Percentiles rank a stretch among this genome's conserved stretches.
Evolutionary conservation across 1,140 invertebrate genomes (phyloP).

Genomic region (Pogonus chalceus): DNA sequence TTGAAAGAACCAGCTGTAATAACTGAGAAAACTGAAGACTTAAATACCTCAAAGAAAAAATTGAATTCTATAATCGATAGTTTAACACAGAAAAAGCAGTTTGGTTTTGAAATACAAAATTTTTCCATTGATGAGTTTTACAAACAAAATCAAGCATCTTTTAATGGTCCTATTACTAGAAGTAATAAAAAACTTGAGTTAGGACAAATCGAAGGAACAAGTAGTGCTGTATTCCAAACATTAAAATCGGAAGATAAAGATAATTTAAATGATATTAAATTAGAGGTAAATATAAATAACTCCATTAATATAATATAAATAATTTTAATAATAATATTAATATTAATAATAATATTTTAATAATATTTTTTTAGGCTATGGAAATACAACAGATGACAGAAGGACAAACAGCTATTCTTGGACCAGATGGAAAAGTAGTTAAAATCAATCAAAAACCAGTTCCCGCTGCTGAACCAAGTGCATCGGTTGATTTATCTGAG

Average conservation of each 20-base stretch:
- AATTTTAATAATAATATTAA: too few relatives aligned
- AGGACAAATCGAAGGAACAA: slow-evolving; percentile 8
- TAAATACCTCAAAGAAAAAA: background rate
- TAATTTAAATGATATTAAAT: slow-evolving; percentile 9
- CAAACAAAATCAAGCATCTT: background rate
- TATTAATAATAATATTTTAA: too few relatives aligned
- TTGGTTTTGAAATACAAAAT: background rate
- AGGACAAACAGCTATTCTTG: slow-evolving; percentile 43
- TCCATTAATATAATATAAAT: background rate
- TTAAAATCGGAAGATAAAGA: background rate
- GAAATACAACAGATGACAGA: slow-evolving; percentile 43
- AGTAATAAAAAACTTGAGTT: slow-evolving; percentile 3
- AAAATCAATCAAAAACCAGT: slow-evolving; percentile 24
- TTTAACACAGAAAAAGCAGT: background rate
- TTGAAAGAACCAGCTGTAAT: background rate
- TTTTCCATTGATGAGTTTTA: background rate
- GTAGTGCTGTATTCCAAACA: slow-evolving; percentile 11
- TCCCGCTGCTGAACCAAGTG: slow-evolving; percentile 17
- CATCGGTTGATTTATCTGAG: too few relatives aligned
- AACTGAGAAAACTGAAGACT: background rate
- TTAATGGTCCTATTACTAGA: background rate
- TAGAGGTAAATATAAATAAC: slow-evolving; percentile 6
- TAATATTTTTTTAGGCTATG: slow-evolving; percentile 37
- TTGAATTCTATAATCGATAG: background rate
- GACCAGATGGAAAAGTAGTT: slow-evolving; percentile 47